Evolutionary conservation across 2,797 vertebrate genomes (phyloP), one percentile per base, ranked within the genome.

Genomic region (Chaunax sp.): DNA sequence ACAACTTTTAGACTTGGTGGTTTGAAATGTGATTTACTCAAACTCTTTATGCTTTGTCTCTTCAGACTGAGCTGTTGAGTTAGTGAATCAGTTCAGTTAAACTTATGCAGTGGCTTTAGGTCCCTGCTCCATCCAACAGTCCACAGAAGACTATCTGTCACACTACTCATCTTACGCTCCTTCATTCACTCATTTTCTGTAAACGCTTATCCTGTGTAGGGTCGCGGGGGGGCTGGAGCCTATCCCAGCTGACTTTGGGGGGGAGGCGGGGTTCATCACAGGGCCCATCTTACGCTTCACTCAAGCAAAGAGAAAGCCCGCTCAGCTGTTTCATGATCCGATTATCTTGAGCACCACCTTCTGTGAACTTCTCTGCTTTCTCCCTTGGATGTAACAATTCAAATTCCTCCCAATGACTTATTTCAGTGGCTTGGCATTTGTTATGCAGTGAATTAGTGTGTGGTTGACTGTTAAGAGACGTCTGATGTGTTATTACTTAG

Each of bases 281-380:
- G n/a, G n/a, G n/a, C n/a, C n/a, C n/a, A n/a, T 85, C 80, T 91
- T 93, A 90, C 91, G 59, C 4, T 12, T 44, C 46, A 43, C 78
- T 81, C 57, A 0, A 50, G 43, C 65, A 53, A 72, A 54, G 65
- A 78, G 76, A 84, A 77, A 63, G 80, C 78, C 75, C 26, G 59
- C 81, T 88, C 83, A 74, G 90, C 84, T 69, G 23, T 63, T 75
- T 50, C 74, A 77, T 90, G 82, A 90, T 85, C 75, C 11, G 68
- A 91, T 91, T 88, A 90, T 86, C 85, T 64, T 49, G 33, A 78
- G 83, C 78, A 28, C 33, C 57, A 56, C 70, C 73, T 76, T 75
- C 30, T 51, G 78, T 75, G 75, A 84, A 78, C 69, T 52, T 58
- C 59, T 66, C 28, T 33, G 20, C 61, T 67, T 58, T 51, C 52